Evolutionary conservation across 1,140 invertebrate genomes (phyloP), one percentile per base, ranked within the genome.

Genomic region (Centruroides sculpturatus): DNA sequence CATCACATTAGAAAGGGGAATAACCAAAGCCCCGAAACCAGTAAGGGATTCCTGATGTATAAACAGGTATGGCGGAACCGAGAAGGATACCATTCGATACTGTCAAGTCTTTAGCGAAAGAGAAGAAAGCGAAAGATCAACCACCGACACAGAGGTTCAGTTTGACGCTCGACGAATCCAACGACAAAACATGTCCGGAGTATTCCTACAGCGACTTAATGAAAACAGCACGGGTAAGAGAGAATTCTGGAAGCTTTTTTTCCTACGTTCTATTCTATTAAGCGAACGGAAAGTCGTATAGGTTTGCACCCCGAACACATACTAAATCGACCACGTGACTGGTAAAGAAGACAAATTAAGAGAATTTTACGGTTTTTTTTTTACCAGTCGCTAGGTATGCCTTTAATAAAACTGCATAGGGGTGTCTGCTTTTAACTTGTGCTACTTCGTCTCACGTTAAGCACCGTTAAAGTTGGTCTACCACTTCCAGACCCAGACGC

Each of bases 181-280:
- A 80, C 70, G 81, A 83, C 70, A 75, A 77, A 73, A 77, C 76
- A 72, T 83, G 78, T 74, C 78, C 81, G 57, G 81, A 83, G 74
- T 82, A 78, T 75, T 82, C 80, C 73, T 84, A 81, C 74, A 75
- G 76, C 67, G 78, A 82, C 65, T 76, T 83, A 66, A 71, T 82
- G 66, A 79, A 77, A 72, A 70, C 76, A 69, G 76, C 74, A 67
- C 78, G 81, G 79, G 81, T 82, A 74, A 80, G 77, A 41, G 41
- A 41, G 41, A 23, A 23, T 23, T 41, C 41, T 8, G 41, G 8
- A 41, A 41, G 1, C 41, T 78, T 69, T 23, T 49, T 55, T 12
- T 41, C 41, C n/a, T 53, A 71, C 58, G 57, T 73, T 68, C 71
- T 68, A 64, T 66, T 56, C 13, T 56, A 57, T 63, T 57, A 55